Evolutionary conservation across 2,888 invertebrate species (phyloP).

Genomic region (Chouioia cunea): DNA sequence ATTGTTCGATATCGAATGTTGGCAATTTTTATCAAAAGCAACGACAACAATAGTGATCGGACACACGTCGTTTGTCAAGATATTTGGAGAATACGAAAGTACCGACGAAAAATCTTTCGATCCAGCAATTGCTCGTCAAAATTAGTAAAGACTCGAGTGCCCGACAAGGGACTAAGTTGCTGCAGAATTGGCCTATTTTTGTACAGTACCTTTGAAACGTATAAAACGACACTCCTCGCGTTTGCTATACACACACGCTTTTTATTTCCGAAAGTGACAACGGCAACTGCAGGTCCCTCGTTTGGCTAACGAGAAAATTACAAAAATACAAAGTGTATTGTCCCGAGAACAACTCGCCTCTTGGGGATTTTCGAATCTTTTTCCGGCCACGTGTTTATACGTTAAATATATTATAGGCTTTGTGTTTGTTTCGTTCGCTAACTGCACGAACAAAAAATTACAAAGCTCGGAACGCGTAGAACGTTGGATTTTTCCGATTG

Average conservation of each 20-base stretch:
- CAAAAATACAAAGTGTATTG: background rate
- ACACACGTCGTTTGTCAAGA: too few species aligned
- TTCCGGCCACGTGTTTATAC: constrained; percentile 52
- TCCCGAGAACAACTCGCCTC: constrained; percentile 43
- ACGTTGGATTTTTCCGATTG: background rate
- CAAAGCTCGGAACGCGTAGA: background rate
- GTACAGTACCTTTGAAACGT: constrained; percentile 29
- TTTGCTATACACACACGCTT: constrained; percentile 6
- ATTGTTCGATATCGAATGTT: too few species aligned
- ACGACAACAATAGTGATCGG: too few species aligned
- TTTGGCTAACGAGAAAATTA: constrained; percentile 18
- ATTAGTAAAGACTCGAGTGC: background rate
- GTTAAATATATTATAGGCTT: constrained; percentile 37
- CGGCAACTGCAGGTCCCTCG: constrained; percentile 33
- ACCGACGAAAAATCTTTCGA: background rate
- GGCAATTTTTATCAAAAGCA: too few species aligned
- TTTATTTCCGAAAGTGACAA: constrained; percentile 15
- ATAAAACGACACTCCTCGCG: too few species aligned
- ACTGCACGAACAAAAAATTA: constrained; percentile 29
- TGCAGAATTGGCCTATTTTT: constrained; percentile 45
- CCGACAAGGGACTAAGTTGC: constrained; percentile 42
- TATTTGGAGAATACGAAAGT: background rate
- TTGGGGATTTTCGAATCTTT: constrained; percentile 53
- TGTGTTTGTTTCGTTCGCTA: constrained; percentile 38
- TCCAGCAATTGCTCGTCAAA: constrained; percentile 34